Conservation (phyloP, 2,888 invertebrate species). For the Thumatha senex region DNA sequence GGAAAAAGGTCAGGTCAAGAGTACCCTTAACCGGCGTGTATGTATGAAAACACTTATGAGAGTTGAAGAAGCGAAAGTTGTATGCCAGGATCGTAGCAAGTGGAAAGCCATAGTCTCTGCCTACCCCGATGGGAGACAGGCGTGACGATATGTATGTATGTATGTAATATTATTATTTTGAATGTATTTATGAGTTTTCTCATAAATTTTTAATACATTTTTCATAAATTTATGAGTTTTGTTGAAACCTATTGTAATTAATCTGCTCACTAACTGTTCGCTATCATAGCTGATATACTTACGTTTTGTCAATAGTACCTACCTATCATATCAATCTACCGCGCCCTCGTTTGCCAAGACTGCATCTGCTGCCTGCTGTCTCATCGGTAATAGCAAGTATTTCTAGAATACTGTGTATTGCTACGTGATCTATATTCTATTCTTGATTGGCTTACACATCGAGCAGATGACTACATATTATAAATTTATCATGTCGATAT, state of each 20-base stretch:
- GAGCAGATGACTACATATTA: constrained; percentile 8
- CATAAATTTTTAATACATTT: too few species aligned
- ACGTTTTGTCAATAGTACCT: constrained; percentile 31
- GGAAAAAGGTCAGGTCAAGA: too few species aligned
- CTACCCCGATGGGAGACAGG: too few species aligned
- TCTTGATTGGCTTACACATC: constrained; percentile 21
- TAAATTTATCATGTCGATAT: constrained; percentile 8
- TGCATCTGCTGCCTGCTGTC: constrained; percentile 1
- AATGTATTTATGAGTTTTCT: not conserved
- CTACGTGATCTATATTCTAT: constrained; percentile 33
- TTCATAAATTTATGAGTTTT: not conserved
- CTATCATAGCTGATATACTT: not conserved
- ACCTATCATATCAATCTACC: constrained; percentile 44
- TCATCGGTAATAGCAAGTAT: constrained; percentile 32
- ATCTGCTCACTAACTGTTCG: not conserved
- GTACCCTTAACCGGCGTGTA: too few species aligned
- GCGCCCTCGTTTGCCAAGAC: constrained; percentile 32
- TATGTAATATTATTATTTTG: not conserved
- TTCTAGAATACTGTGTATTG: constrained; percentile 42
- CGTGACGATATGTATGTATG: too few species aligned
- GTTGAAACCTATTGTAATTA: not conserved
- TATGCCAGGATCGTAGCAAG: too few species aligned
- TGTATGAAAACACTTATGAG: too few species aligned
- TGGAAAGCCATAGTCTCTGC: too few species aligned
- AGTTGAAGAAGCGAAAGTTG: too few species aligned